Evolutionary conservation across 2,797 vertebrate genomes (phyloP).

Genomic region (Hoplostethus atlanticus): DNA sequence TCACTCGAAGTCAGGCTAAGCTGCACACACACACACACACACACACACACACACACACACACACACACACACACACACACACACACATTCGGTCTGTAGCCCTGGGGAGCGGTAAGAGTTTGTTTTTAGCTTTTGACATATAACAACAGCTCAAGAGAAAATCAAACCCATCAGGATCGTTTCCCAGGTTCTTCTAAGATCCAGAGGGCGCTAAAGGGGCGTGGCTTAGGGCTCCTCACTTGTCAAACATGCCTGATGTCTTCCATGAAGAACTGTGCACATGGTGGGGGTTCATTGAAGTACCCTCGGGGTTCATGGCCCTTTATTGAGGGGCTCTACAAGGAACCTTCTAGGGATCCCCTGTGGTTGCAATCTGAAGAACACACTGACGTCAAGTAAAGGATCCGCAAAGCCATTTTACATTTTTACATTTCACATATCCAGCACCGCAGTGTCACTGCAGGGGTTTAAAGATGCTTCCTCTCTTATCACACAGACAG

Average conservation of each 20-base stretch:
- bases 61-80: neutral
- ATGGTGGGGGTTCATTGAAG: neutral
- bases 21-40: conserved; percentile 10
- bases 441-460: too few species aligned
- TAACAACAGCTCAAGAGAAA: neutral
- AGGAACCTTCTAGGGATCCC: neutral
- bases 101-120: neutral
- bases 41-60: neutral
- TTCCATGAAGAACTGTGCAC: neutral
- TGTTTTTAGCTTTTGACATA: neutral
- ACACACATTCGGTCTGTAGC: neutral
- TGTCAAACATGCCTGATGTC: neutral
- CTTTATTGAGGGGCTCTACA: neutral
- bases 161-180: neutral
- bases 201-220: neutral
- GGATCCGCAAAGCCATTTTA: too few species aligned
- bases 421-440: too few species aligned
- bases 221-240: neutral
- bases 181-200: neutral
- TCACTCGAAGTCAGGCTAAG: conserved; percentile 40
- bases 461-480: too few species aligned
- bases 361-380: too few species aligned
- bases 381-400: too few species aligned
- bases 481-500: too few species aligned
- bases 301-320: neutral